Evolutionary conservation across 1,140 invertebrate genomes (phyloP).

Genomic region (Rhynchophorus ferrugineus): DNA sequence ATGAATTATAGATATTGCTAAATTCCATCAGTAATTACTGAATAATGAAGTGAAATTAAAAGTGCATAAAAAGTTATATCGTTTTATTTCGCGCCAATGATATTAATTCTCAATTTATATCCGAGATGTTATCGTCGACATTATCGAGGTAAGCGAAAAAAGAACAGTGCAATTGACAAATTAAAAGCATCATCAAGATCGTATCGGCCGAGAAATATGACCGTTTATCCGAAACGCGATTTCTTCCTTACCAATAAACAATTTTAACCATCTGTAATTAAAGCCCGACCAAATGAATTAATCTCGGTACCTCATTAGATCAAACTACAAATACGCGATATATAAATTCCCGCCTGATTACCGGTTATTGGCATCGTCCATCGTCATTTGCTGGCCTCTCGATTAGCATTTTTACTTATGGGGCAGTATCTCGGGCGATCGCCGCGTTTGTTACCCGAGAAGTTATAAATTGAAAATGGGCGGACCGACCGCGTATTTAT

Average conservation of each 20-base stretch:
- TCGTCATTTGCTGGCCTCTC: slow-evolving; percentile 1
- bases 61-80: no score
- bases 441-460: background rate
- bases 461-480: background rate
- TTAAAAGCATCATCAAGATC: background rate
- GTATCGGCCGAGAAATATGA: background rate
- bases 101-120: no score
- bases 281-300: slow-evolving; percentile 22
- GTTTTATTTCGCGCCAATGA: no score
- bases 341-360: slow-evolving; percentile 20
- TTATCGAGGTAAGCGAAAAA: no score
- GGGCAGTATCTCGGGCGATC: background rate
- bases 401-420: background rate
- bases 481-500: background rate
- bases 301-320: slow-evolving; percentile 22
- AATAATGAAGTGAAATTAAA: no score
- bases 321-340: slow-evolving; percentile 21
- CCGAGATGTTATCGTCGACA: no score
- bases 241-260: slow-evolving; percentile 17
- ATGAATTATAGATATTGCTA: no score
- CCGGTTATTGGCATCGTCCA: slow-evolving; percentile 20
- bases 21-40: no score
- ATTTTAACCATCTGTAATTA: slow-evolving; percentile 17
- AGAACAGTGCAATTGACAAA: background rate
- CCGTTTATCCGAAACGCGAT: background rate